Evolutionary conservation across 2,888 invertebrate genomes (phyloP), one percentile per base, ranked within the genome.

Genomic region (Xestia sexstrigata): DNA sequence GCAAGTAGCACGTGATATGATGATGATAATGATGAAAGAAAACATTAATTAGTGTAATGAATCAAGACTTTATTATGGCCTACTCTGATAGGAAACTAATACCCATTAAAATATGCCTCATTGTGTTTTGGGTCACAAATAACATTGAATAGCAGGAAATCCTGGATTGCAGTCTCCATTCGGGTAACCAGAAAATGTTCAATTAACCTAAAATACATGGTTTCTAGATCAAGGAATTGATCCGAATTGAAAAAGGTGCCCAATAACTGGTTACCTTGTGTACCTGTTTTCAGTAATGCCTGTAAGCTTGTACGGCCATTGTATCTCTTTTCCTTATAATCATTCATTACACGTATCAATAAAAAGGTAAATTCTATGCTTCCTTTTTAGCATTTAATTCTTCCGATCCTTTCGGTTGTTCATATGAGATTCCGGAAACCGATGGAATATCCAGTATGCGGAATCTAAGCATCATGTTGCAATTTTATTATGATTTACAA

Each of bases 291-390:
- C 39, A 52, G 52, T 74, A 52, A 74, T 49, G 47, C 20, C n/a
- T 39, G 30, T 73, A 49, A 73, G 30, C 47, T 39, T 47, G 47
- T 49, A 20, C 35, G 63, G 17, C n/a, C 6, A 11, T 49, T 39
- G n/a, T 66, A 23, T 30, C 17, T 23, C 17, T 77, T 78, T 39
- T 17, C n/a, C 35, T 77, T 72, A 71, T 11, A 39, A 39, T 26
- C 26, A 58, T 60, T 76, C 30, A 55, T 55, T 65, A 76, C 42
- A 45, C 7, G 20, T 45, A 30, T n/a, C 26, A 49, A 62, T 42
- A n/a, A n/a, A 20, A 45, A 63, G 26, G 45, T 23, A 52, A 17
- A n/a, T 55, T 65, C 26, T 63, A 63, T 76, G 42, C 0, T 42
- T 20, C 13, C 17, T 26, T 62, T 17, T 42, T 49, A 49, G n/a